Conservation (phyloP, 2,888 invertebrate genomes). For the Ochropleura plecta region DNA sequence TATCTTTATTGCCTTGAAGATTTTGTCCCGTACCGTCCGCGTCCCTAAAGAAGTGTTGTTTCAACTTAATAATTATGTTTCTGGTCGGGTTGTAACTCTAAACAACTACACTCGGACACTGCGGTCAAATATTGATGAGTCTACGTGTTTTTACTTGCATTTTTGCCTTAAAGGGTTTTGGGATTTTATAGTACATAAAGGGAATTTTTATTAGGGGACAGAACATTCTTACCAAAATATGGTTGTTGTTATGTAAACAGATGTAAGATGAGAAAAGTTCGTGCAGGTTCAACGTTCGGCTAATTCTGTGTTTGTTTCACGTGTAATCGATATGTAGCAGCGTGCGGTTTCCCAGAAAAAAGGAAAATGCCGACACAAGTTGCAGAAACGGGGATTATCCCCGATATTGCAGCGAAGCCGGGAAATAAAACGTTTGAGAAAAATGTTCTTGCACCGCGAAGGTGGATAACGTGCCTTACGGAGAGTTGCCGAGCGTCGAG, state of each 20-base stretch:
- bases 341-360: constrained; percentile 61
- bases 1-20: constrained; percentile 66
- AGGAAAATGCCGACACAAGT: constrained; percentile 70
- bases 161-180: constrained; percentile 63
- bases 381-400: constrained; percentile 80
- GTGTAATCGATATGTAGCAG: constrained; percentile 70
- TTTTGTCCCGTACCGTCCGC: constrained; percentile 48
- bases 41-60: constrained; percentile 59
- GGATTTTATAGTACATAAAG: constrained; percentile 51
- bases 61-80: constrained; percentile 70
- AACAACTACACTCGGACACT: constrained; percentile 65
- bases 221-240: constrained; percentile 58
- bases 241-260: constrained; percentile 52
- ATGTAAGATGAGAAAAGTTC: constrained; percentile 46
- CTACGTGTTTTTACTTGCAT: constrained; percentile 63
- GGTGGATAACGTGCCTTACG: constrained; percentile 75
- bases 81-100: constrained; percentile 57
- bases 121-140: constrained; percentile 65
- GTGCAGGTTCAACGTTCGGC: constrained; percentile 58
- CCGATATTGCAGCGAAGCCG: constrained; percentile 73
- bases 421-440: constrained; percentile 75
- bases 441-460: constrained; percentile 67
- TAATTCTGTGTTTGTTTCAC: constrained; percentile 64
- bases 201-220: constrained; percentile 63
- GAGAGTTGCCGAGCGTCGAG: constrained; percentile 62